Conservation (phyloP, 2,113 vertebrate species). For the Gallinago jamesoni region DNA sequence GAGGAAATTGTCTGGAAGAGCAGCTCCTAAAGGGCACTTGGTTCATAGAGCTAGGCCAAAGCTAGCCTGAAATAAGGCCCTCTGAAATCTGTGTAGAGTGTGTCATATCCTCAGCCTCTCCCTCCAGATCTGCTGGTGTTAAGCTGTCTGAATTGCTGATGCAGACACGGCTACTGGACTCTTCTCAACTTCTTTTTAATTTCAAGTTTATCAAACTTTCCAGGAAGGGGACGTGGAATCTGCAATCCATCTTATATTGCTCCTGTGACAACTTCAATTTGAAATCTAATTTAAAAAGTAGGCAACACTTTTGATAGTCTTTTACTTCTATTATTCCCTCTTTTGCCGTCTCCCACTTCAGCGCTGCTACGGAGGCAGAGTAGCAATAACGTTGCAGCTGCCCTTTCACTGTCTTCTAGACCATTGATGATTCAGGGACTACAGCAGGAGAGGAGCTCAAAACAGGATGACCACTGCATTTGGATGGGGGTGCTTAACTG, state of each 20-base stretch:
- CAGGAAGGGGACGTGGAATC: not conserved
- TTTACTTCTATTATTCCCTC: not conserved
- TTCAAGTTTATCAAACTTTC: not conserved
- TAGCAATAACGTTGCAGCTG: not conserved
- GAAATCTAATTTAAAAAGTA: not conserved
- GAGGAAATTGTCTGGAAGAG: not conserved
- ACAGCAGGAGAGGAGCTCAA: not conserved
- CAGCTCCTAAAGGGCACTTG: not conserved
- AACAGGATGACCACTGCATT: not conserved
- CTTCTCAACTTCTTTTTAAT: not conserved
- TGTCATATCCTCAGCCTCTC: not conserved
- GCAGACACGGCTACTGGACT: not conserved
- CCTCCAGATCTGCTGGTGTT: not conserved
- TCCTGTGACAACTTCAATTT: not conserved
- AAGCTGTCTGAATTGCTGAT: not conserved
- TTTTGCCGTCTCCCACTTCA: not conserved
- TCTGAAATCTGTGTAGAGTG: not conserved
- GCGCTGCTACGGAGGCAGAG: rapidly evolving
- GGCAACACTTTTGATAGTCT: not conserved
- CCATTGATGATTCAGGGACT: not conserved
- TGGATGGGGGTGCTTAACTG: not conserved
- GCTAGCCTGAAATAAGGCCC: not conserved
- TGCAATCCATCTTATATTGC: not conserved
- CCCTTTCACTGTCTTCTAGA: not conserved
- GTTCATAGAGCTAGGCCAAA: not conserved